These are phyloP conservation scores for Drymodes brunneopygia DNA, from an alignment of 2,113 vertebrate species.

Conservation along the genomic window DNA sequence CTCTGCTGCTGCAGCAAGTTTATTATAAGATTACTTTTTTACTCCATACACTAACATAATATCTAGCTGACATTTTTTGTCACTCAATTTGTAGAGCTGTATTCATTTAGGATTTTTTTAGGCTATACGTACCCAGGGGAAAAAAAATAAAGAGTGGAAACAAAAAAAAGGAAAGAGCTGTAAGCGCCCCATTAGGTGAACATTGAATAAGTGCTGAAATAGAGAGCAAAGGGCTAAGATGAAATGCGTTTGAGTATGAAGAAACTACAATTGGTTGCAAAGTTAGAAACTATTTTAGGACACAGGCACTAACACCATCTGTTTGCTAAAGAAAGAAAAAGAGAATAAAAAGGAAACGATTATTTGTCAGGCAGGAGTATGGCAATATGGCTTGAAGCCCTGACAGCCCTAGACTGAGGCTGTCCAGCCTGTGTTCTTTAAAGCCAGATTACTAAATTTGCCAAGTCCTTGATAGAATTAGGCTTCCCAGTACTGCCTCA, in stretches of 20 bases:
- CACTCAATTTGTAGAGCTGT: neutral
- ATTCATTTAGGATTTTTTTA: neutral
- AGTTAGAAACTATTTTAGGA: neutral
- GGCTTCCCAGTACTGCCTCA: neutral
- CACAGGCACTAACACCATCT: neutral
- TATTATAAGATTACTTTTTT: neutral
- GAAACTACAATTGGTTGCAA: neutral
- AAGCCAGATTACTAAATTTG: neutral
- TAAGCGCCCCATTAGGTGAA: neutral
- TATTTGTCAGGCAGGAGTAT: neutral
- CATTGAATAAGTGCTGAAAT: neutral
- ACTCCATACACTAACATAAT: neutral
- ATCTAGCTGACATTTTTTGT: neutral
- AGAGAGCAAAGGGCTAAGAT: neutral
- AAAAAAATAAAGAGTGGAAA: neutral
- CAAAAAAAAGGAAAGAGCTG: neutral
- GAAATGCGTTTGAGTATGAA: neutral
- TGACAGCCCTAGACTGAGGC: neutral
- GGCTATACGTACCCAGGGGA: neutral
- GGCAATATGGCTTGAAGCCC: neutral
- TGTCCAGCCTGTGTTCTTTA: neutral
- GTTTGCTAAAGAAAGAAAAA: neutral
- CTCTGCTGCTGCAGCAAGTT: slow-evolving; percentile 21
- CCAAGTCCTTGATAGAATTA: neutral
- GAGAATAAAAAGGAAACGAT: neutral